Evolutionary conservation across 2,113 vertebrate species (phyloP).

Genomic region (Isurus oxyrinchus): DNA sequence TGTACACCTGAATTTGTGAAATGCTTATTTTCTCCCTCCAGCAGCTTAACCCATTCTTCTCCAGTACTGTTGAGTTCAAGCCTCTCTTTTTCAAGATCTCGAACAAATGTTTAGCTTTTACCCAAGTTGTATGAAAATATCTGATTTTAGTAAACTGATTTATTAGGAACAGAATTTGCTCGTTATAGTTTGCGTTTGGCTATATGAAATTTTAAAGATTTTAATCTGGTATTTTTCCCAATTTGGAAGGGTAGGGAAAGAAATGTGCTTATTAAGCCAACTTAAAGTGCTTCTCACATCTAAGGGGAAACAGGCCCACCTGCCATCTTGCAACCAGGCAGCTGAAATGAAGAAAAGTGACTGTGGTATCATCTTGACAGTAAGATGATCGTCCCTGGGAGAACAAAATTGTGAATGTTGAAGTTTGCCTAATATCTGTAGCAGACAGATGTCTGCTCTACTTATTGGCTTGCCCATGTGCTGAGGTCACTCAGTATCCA

Average conservation of each 20-base stretch:
- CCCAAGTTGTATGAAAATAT: not conserved
- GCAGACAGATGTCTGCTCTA: not conserved
- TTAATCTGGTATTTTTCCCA: not conserved
- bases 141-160: not conserved
- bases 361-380: not conserved
- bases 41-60: no score
- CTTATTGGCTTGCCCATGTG: not conserved
- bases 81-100: not conserved
- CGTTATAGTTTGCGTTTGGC: not conserved
- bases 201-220: not conserved
- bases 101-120: not conserved
- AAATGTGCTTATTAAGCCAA: not conserved
- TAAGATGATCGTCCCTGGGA: no score
- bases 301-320: not conserved
- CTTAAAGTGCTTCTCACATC: not conserved
- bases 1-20: no score
- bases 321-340: not conserved
- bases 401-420: no score
- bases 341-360: not conserved
- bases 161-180: not conserved
- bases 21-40: no score
- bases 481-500: not conserved
- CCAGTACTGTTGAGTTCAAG: not conserved
- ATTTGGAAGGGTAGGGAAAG: not conserved
- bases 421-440: no score